Evolutionary conservation across 2,888 invertebrate species (phyloP), one percentile per base, ranked within the genome.

Genomic region (Meiosimyza decipiens): DNA sequence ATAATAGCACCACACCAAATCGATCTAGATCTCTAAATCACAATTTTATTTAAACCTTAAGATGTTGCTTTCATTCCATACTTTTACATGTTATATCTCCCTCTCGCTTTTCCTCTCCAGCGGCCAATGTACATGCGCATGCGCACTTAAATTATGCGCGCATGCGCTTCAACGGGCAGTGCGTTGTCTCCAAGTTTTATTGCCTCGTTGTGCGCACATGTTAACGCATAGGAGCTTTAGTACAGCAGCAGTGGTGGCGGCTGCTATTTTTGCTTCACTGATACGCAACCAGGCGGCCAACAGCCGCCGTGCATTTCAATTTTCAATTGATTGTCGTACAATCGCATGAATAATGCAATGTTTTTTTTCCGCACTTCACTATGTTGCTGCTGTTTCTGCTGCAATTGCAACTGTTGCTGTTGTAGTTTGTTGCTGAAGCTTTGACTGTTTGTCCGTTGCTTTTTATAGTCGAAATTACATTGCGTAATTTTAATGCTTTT

Each of bases 341-440:
- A 84, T 84, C 84, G 84, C 84, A 84, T 84, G 84, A 84, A 84
- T 84, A 83, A 84, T 84, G 83, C 84, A 84, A 81, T 84, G 83
- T 73, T 68, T 68, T 59, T 16, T 68, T 40, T 9, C 40, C 40
- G 9, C 40, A 9, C 40, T 9, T 9, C 2, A 40, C 9, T 7
- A 54, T 52, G 52, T 47, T 62, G 70, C 54, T 70, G 62, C 22
- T 70, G 70, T 54, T 62, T 22, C 22, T 40, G 40, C 40, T 7
- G 40, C 40, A 40, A 40, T 40, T 40, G 40, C 40, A 40, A 40
- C 40, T 40, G 62, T 40, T 60, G n/a, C 28, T 51, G 73, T 69
- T 77, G 77, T 71, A 71, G 74, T 68, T 63, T 71, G 64, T 69
- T 73, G 72, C 57, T 73, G 16, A 33, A 50, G 59, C 55, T 69